Percentiles rank a stretch among this genome's conserved stretches.
Evolutionary conservation across 2,888 invertebrate species (phyloP).

Genomic region (Molorchus minor): DNA sequence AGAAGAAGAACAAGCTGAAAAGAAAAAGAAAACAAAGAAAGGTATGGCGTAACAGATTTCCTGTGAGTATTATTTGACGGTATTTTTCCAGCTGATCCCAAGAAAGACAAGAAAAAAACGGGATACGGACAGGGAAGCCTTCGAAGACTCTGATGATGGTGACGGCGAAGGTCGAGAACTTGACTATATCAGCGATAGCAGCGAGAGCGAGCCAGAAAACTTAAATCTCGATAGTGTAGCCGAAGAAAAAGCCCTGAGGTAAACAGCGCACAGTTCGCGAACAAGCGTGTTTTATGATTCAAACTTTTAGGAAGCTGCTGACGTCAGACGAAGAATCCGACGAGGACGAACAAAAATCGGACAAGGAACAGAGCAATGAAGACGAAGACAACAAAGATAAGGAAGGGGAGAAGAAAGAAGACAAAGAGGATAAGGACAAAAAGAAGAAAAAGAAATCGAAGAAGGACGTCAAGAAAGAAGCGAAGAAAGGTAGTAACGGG

Average conservation of each 20-base stretch:
- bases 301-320: slow-evolving; percentile 73
- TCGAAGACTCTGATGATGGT: slow-evolving; percentile 97
- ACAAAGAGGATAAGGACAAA: slow-evolving; percentile 69
- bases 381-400: slow-evolving; percentile 77
- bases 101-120: slow-evolving; percentile 76
- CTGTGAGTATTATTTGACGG: slow-evolving; percentile 1
- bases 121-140: slow-evolving; percentile 87
- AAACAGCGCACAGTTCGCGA: slow-evolving; percentile 22
- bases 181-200: slow-evolving; percentile 89
- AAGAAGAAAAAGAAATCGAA: slow-evolving; percentile 67
- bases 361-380: slow-evolving; percentile 72
- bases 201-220: slow-evolving; percentile 82
- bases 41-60: background rate
- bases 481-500: slow-evolving; percentile 48
- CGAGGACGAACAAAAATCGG: slow-evolving; percentile 82
- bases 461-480: slow-evolving; percentile 69
- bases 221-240: slow-evolving; percentile 81
- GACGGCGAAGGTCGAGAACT: slow-evolving; percentile 95
- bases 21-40: slow-evolving; percentile 71
- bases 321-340: slow-evolving; percentile 90
- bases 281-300: background rate
- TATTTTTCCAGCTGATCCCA: slow-evolving; percentile 35
- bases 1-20: slow-evolving; percentile 69
- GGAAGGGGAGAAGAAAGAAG: slow-evolving; percentile 70
- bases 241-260: slow-evolving; percentile 71